Base-by-base conservation (phyloP, 2,113 vertebrate species). In the Paraplagusia blochii region DNA sequence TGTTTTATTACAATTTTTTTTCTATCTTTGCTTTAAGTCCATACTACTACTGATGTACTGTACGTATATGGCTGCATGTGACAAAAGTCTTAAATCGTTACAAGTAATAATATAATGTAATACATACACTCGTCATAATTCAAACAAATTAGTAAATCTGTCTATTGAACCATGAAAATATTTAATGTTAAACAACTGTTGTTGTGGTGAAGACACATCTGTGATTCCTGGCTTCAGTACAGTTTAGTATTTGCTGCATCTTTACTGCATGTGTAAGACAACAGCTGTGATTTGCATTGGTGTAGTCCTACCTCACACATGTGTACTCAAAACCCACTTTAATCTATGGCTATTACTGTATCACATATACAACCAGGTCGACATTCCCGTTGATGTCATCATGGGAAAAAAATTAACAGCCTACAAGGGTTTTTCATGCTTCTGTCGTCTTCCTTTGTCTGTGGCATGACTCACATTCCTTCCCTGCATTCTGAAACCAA, bases 381-480 rank as follows among this genome's bases (percentile, higher is more conserved):
- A 9, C 9, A 14, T 15, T 9, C 9, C 1, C 18, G 34, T 29
- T 34, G 15, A 1, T 29, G 11, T 15, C 1, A 13, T 9, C 51
- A 13, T 34, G 7, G 15, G 3, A 8, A 12, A 8, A 1, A 7
- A 10, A 9, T 11, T 12, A 8, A 4, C 0, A 8, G 14, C 9
- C 3, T n/a, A 4, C 33, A 35, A 7, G 7, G 13, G 35, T 48
- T 44, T 29, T 1, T 0, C 11, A 8, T 57, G 44, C 43, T 11
- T 34, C 12, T 1, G 1, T 19, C 10, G 6, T 63, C 10, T 36
- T 63, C 10, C 29, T 42, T 53, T 35, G 53, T 53, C 9, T 1
- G 9, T 17, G 38, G n/a, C 53, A 34, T 52, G 22, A 44, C 15
- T 62, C 42, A 40, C 53, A 66, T 74, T 65, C 66, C 66, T 8